A percentile compares a stretch with the other conserved stretches of the same genome.
Conservation (phyloP, 2,888 invertebrate species). For the Eupithecia subfuscata region DNA sequence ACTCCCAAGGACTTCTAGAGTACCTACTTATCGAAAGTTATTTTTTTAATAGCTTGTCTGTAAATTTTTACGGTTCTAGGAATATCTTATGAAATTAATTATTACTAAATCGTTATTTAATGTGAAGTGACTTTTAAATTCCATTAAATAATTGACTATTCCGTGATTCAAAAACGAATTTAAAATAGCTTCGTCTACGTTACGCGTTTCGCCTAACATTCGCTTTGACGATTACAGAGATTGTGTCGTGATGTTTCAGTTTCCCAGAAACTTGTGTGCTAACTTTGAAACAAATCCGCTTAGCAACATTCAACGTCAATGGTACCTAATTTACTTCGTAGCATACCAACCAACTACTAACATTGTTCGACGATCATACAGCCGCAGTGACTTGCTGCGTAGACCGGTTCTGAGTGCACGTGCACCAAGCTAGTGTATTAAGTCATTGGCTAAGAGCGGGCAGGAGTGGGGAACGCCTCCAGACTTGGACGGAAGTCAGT, state of each 20-base stretch:
- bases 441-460: slow-evolving; percentile 45
- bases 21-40: neutral
- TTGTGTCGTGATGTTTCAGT: neutral
- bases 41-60: neutral
- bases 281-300: neutral
- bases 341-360: slow-evolving; percentile 1
- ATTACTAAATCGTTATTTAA: neutral
- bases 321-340: neutral
- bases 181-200: neutral
- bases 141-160: neutral
- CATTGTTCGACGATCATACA: slow-evolving; percentile 17
- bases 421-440: slow-evolving; percentile 46
- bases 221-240: neutral
- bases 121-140: neutral
- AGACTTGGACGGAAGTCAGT: slow-evolving; percentile 33
- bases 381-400: slow-evolving; percentile 30
- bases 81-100: neutral
- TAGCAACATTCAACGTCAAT: neutral
- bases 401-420: slow-evolving; percentile 59
- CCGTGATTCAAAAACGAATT: neutral
- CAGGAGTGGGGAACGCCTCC: slow-evolving; percentile 22
- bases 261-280: neutral
- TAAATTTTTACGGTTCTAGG: neutral
- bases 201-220: neutral
- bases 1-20: neutral